Percentiles rank a stretch among this genome's conserved stretches.
Evolutionary conservation across 1,140 invertebrate genomes (phyloP).

Genomic region (Leptestheria dahalacensis): DNA sequence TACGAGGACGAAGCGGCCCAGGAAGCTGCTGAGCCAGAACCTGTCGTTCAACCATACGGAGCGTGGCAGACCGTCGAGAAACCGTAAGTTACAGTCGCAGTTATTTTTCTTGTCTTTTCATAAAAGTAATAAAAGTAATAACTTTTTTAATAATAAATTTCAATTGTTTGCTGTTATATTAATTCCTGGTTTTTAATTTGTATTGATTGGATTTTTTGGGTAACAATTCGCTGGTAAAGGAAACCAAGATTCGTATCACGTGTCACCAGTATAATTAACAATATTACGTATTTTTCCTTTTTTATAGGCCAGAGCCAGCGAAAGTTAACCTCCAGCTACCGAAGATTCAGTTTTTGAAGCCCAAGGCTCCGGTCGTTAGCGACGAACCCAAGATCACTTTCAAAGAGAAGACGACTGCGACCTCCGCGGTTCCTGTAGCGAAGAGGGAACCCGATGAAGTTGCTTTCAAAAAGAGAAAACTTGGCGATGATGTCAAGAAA

Average conservation of each 20-base stretch:
- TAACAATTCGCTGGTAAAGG: no score
- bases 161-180: no score
- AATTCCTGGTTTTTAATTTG: no score
- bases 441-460: conserved; percentile 6
- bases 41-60: conserved; percentile 41
- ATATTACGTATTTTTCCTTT: neutral
- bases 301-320: neutral
- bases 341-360: conserved; percentile 8
- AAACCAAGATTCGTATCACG: no score
- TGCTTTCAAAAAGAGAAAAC: conserved; percentile 14
- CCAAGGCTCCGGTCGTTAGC: conserved; percentile 21
- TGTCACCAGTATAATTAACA: no score
- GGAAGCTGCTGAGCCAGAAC: conserved; percentile 21
- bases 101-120: no score
- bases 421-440: neutral
- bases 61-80: conserved; percentile 41
- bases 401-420: conserved; percentile 39
- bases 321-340: conserved; percentile 13
- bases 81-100: no score
- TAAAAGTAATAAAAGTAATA: no score
- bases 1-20: conserved; percentile 6
- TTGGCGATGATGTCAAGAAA: conserved; percentile 12
- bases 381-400: conserved; percentile 36
- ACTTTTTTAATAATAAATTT: no score
- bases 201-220: no score